Conservation (phyloP, 37 sponge, comb jelly and placozoan genomes). For the Ephydatia muelleri region DNA sequence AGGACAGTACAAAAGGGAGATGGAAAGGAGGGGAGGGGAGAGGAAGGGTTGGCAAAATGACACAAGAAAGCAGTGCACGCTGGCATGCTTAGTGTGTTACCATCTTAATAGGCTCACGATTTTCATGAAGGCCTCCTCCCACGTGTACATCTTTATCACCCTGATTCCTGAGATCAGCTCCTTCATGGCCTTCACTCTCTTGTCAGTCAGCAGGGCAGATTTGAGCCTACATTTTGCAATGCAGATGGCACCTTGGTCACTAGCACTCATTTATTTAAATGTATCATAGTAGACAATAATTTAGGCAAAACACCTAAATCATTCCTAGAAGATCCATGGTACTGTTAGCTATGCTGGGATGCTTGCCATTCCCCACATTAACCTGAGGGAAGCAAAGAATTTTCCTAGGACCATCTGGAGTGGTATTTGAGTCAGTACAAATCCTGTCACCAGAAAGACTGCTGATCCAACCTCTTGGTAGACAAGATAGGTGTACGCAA, state of each 20-base stretch:
- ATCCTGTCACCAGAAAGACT: constrained; percentile 27
- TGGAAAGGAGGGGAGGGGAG: neutral
- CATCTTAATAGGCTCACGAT: neutral
- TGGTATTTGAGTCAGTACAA: constrained; percentile 43
- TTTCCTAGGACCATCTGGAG: constrained; percentile 37
- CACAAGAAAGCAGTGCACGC: neutral
- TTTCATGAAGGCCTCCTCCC: neutral
- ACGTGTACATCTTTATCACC: neutral
- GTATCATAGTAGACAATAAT: too few species aligned
- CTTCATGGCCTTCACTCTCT: neutral
- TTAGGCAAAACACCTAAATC: too few species aligned
- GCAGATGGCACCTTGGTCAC: too few species aligned
- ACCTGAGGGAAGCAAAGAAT: constrained; percentile 47
- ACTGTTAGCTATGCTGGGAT: neutral
- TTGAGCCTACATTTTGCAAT: neutral
- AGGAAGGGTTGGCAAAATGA: neutral
- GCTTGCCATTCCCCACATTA: neutral
- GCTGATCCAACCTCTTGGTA: constrained; percentile 51
- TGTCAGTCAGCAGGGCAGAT: neutral
- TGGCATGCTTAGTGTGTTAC: neutral
- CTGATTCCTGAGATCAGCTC: neutral
- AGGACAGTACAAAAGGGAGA: neutral
- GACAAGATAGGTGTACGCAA: constrained; percentile 40
- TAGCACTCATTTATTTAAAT: too few species aligned
- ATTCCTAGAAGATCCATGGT: neutral